Evolutionary conservation across 2,888 invertebrate species (phyloP).

Genomic region (Aspidiotus destructor): DNA sequence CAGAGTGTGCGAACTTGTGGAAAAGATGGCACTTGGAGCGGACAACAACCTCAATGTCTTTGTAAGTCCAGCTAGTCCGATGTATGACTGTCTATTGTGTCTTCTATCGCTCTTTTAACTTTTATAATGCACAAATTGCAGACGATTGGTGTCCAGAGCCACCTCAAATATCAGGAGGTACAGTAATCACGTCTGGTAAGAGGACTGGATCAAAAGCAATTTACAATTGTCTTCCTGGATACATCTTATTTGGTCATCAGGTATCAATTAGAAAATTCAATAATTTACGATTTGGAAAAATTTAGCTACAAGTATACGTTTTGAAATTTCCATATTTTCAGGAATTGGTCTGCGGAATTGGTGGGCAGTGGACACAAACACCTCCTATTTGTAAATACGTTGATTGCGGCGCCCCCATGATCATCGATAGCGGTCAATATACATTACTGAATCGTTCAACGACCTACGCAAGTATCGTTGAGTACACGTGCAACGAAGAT

Average conservation of each 20-base stretch:
- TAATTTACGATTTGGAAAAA: neutral
- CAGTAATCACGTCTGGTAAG: constrained; percentile 59
- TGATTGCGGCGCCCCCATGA: constrained; percentile 73
- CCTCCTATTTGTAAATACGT: constrained; percentile 76
- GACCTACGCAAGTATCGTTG: constrained; percentile 66
- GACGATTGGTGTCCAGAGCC: constrained; percentile 81
- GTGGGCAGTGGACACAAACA: constrained; percentile 73
- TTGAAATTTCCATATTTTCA: constrained; percentile 39
- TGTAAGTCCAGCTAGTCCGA: constrained; percentile 30
- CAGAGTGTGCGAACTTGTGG: constrained; percentile 58
- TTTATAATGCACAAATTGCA: constrained; percentile 36
- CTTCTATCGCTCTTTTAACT: neutral
- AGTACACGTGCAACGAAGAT: constrained; percentile 70
- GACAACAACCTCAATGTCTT: constrained; percentile 35
- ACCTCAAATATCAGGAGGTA: constrained; percentile 63
- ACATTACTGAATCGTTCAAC: constrained; percentile 66
- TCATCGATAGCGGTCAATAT: constrained; percentile 65
- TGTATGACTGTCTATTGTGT: neutral
- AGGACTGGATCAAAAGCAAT: constrained; percentile 70
- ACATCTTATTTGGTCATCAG: constrained; percentile 70
- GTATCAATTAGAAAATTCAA: constrained; percentile 47
- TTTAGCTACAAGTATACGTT: neutral
- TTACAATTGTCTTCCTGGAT: constrained; percentile 72
- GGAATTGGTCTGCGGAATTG: constrained; percentile 72
- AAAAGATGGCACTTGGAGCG: constrained; percentile 50